These are phyloP conservation scores for Tachypleus tridentatus DNA, from an alignment of 1,140 invertebrate species.

Conservation along the genomic window DNA sequence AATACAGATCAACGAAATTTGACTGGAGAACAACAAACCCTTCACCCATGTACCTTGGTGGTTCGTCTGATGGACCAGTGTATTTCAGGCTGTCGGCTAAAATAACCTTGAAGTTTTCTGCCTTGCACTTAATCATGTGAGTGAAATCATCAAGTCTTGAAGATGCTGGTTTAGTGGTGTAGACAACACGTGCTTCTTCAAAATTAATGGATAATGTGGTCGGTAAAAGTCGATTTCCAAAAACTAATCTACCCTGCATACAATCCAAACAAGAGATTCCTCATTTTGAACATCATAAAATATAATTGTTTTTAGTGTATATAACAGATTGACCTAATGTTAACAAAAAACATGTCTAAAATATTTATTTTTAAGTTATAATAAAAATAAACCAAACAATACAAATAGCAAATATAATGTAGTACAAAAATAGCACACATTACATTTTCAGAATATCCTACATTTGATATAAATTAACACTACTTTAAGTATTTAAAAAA, in stretches of 20 bases:
- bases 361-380: no score
- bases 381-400: no score
- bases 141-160: conserved; percentile 88
- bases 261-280: no score
- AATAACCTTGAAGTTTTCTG: conserved; percentile 90
- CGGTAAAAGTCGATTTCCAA: conserved; percentile 91
- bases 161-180: conserved; percentile 88
- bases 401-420: no score
- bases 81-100: conserved; percentile 88
- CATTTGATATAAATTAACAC: no score
- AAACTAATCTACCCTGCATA: conserved; percentile 68
- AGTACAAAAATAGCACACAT: no score
- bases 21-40: conserved; percentile 94
- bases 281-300: no score
- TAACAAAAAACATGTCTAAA: no score
- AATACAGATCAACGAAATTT: conserved; percentile 87
- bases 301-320: no score
- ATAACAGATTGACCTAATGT: no score
- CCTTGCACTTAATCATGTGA: conserved; percentile 89
- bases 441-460: no score
- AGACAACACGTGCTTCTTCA: conserved; percentile 88
- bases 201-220: conserved; percentile 84
- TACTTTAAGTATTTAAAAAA: no score
- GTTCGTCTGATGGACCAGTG: conserved; percentile 83
- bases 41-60: conserved; percentile 93